Base-by-base conservation (phyloP, 1,140 invertebrate genomes). In the Thalassaphorura encarpata region DNA sequence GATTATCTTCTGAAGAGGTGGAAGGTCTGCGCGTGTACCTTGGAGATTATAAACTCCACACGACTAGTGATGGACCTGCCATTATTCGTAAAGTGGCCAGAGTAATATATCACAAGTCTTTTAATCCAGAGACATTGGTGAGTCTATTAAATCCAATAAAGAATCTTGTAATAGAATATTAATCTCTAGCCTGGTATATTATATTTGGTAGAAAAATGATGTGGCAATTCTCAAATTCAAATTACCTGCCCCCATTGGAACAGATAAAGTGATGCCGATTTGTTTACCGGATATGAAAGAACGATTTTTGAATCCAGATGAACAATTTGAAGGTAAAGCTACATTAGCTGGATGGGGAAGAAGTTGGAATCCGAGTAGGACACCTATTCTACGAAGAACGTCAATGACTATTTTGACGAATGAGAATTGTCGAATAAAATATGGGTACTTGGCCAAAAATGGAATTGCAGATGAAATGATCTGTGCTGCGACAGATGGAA, bases 351-450 rank as follows among this genome's bases (percentile, higher is more conserved):
- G 56, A 15, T 58, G 56, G 56, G 56, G 56, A 1, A 16, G 50
- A 15, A 33, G 27, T 5, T 53, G 41, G 56, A 19, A 36, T 43
- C 5, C 50, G 28, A 23, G 41, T 16, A 26, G 26, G 13, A 24
- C 50, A 0, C 41, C 56, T n/a, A 74, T 87, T 51, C 73, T 90
- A 28, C 85, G 88, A 72, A 83, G 90, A 75, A 87, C 90, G 0
- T 81, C 80, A 13, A 85, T 91, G 54, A 84, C 83, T 1, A 82
- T 91, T 41, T 89, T 87, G 87, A 78, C 80, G 1, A 91, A 91
- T 69, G 62, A 69, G 0, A 82, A 87, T 60, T 92, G 89, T 66
- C 77, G 80, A 52, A 62, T 72, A 2, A 90, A 89, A 68, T 92
- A 91, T 67, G 87, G 87, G n/a, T 70, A 74, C 16, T 84, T 85